Evolutionary conservation across 2,888 invertebrate species (phyloP), one percentile per base, ranked within the genome.

Genomic region (Ennomos erosarius): DNA sequence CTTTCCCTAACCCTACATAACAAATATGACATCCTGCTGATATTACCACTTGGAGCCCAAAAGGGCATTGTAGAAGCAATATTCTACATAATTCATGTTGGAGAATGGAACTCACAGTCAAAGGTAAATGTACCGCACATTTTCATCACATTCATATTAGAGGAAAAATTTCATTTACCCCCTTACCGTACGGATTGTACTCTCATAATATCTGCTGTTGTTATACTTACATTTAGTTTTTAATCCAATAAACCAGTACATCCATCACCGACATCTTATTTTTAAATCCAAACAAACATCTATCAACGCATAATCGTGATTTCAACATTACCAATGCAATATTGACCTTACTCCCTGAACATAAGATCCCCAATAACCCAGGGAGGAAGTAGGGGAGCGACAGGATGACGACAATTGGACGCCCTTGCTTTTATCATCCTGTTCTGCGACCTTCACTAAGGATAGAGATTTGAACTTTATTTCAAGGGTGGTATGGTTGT

Each of bases 391-490:
- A 64, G 82, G 84, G 87, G 75, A 77, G 66, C 62, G 69, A 76
- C 90, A 90, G 90, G 90, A 90, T 84, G 87, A 71, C 62, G 71
- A 69, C 87, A 87, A 88, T 90, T 89, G 89, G 73, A 73, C 81
- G 87, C 87, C 89, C 90, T 90, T 88, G 88, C 70, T 67, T 76
- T 12, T 83, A 83, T 81, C 84, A 85, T 87, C 85, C 85, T 84
- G 84, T 77, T 48, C 51, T 45, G 45, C 45, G 46, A 46, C 54
- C 39, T 48, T 55, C 66, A 62, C 59, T 56, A 54, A 42, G 13
- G 45, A n/a, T 11, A 36, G 10, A 43, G 58, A 65, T 59, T 51
- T 59, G 36, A 37, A 48, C 64, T 47, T 38, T 68, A 55, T 57
- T 4, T 8, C 9, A 1, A n/a, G 36, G 9, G 37, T 8, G 0